phyloP scores from a whole-genome alignment of 2,888 invertebrate species.

The Spisula solida region DNA sequence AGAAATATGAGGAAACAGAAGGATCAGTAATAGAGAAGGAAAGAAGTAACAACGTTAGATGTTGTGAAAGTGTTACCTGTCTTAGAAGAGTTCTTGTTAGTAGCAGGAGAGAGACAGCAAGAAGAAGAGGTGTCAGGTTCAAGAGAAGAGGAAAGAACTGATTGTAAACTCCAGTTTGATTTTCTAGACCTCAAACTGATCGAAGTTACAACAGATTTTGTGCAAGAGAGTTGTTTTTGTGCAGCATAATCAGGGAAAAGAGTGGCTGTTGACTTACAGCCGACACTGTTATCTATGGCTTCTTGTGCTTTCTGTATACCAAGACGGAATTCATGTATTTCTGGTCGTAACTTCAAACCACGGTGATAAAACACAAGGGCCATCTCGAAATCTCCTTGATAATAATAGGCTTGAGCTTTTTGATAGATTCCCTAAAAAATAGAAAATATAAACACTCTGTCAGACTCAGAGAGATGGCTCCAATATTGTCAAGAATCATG shows the following conservation, averaged over 20 bases:
- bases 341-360: conserved; percentile 94
- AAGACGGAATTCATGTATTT: conserved; percentile 92
- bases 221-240: background rate
- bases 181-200: conserved; percentile 30
- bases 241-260: conserved; percentile 44
- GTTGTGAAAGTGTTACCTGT: conserved; percentile 20
- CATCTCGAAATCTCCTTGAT: conserved; percentile 97
- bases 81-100: conserved; percentile 29
- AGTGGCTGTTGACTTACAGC: conserved; percentile 87
- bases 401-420: conserved; percentile 97
- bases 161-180: conserved; percentile 66
- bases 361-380: conserved; percentile 97
- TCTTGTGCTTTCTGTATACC: conserved; percentile 98
- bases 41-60: background rate
- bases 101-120: conserved; percentile 14
- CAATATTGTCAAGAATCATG: too few species aligned
- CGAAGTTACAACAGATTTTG: conserved; percentile 17
- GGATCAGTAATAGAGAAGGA: background rate
- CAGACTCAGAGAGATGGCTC: background rate
- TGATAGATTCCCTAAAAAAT: conserved; percentile 91
- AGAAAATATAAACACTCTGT: background rate
- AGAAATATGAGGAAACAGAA: background rate
- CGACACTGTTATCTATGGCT: conserved; percentile 97
- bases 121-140: conserved; percentile 43
- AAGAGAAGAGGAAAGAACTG: conserved; percentile 46